These are phyloP conservation scores for Psittacula derbiana DNA, from an alignment of 2,797 vertebrate genomes.

Conservation along the genomic window DNA sequence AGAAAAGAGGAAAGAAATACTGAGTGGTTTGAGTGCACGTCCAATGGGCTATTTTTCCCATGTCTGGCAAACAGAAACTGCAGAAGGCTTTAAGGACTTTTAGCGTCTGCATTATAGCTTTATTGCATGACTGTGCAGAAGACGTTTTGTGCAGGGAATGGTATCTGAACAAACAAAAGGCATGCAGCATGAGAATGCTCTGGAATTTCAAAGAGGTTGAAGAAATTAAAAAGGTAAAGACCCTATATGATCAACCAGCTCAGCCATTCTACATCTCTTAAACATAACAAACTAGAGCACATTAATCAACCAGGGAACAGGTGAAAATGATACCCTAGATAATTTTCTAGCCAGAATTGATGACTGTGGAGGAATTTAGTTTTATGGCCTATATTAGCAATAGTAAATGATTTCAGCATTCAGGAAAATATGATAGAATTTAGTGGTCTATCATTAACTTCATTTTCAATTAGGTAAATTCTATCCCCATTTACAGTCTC, in stretches of 20 bases:
- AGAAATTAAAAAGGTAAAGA: slow-evolving; percentile 8
- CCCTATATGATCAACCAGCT: background rate
- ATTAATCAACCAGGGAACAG: slow-evolving; percentile 57
- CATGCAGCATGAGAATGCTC: background rate
- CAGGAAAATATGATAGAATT: slow-evolving; percentile 15
- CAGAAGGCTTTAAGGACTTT: background rate
- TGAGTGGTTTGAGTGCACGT: background rate
- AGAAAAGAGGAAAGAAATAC: background rate
- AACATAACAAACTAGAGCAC: background rate
- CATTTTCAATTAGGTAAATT: slow-evolving; percentile 13
- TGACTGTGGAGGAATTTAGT: slow-evolving; percentile 36
- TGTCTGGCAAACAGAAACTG: background rate
- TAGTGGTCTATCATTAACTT: slow-evolving; percentile 4
- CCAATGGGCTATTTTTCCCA: background rate
- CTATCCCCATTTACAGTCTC: background rate
- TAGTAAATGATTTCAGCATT: slow-evolving; percentile 52
- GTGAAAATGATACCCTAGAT: slow-evolving; percentile 62
- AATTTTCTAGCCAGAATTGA: slow-evolving; percentile 55
- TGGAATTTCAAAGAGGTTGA: slow-evolving; percentile 9
- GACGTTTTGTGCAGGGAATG: background rate
- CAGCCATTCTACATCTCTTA: slow-evolving; percentile 1
- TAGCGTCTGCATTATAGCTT: background rate
- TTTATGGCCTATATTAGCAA: slow-evolving; percentile 47
- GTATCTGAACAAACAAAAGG: background rate
- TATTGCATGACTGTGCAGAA: background rate